Evolutionary conservation across 2,113 vertebrate genomes (phyloP), one percentile per base, ranked within the genome.

Genomic region (Cryptomyrus ogoouensis): DNA sequence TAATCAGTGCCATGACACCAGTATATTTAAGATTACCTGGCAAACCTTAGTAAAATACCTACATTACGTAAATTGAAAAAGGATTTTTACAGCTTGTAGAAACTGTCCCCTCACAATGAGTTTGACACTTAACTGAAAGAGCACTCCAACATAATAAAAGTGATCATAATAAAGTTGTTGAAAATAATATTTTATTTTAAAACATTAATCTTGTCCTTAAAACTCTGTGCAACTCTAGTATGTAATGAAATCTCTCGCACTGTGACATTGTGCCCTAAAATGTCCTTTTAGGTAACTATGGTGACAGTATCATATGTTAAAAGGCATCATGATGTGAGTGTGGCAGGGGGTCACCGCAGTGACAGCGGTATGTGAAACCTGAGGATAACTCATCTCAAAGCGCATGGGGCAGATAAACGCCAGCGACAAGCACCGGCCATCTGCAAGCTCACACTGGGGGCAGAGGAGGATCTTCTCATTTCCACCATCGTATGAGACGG

Each of bases 21-120:
- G 0, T 42, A 80, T 1, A 42, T 19, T 39, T 80, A 42, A 42
- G 12, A 74, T 13, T 2, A 74, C 91, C 89, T 93, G 90, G 39
- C 74, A 80, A 80, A 80, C 31, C 35, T 83, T 21, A 21, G 44
- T 24, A 84, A 84, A 84, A 84, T 49, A n/a, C 24, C 39, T 13
- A 46, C 44, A n/a, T 47, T 47, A 47, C 8, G 24, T n/a, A 84
- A 84, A 47, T 80, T 80, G 31, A 84, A 46, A 84, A 84, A 47
- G 7, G 24, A 47, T n/a, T 49, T 44, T 47, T 84, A n/a, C 83
- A 84, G 19, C 21, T 84, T 84, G 21, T 5, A 47, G 6, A 24
- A 42, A 19, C 35, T 80, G 17, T 31, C 62, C 62, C 9, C 5
- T 70, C 62, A 70, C n/a, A 70, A 31, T 66, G 2, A 66, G n/a